Evolutionary conservation across 2,797 vertebrate species (phyloP).

Genomic region (Esox lucius): DNA sequence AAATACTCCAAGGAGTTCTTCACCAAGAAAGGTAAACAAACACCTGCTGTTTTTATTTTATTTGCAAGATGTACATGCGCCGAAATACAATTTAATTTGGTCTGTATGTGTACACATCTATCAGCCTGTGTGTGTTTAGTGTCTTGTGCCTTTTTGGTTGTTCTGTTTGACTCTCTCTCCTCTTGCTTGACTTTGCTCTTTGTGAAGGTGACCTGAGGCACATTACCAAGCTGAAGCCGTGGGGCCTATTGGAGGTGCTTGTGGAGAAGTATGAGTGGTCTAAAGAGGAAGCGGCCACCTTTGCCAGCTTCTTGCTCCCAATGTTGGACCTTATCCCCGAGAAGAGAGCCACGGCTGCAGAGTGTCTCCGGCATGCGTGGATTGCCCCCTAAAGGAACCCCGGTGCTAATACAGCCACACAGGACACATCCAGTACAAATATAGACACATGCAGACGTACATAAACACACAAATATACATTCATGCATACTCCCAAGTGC

Average conservation of each 20-base stretch:
- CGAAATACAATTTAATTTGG: neutral
- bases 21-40: conserved; percentile 94
- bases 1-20: conserved; percentile 99
- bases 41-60: neutral
- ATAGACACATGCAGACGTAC: conserved; percentile 2
- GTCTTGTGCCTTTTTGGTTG: neutral
- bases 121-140: neutral
- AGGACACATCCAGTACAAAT: neutral
- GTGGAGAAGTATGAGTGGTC: conserved; percentile 97
- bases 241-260: conserved; percentile 92
- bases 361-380: conserved; percentile 94
- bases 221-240: conserved; percentile 97
- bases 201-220: conserved; percentile 90
- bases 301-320: conserved; percentile 93
- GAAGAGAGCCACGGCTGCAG: conserved; percentile 89
- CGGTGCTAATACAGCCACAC: conserved; percentile 17
- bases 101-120: neutral
- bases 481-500: conserved; percentile 4
- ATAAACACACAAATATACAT: conserved; percentile 13
- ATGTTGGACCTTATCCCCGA: conserved; percentile 97
- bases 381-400: conserved; percentile 77
- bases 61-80: neutral
- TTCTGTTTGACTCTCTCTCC: neutral
- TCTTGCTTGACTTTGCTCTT: neutral
- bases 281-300: conserved; percentile 88